phyloP scores from a whole-genome alignment of 2,797 vertebrate genomes.

The Philypnodon macrostomus region DNA sequence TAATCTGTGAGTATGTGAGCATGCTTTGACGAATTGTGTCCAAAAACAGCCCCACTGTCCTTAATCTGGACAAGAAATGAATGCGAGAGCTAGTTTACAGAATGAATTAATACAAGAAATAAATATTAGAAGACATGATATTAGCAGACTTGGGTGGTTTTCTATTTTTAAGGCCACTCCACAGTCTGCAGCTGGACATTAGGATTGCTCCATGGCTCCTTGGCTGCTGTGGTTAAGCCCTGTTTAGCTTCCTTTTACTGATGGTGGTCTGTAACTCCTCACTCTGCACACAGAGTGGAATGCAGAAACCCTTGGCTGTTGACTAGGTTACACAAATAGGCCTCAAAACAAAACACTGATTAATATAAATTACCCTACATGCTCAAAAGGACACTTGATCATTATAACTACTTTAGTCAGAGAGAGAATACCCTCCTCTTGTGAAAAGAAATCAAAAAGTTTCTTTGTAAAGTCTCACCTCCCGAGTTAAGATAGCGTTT shows the following conservation, averaged over 20 bases:
- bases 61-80: constrained; percentile 62
- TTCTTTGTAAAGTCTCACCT: constrained; percentile 75
- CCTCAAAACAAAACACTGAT: not conserved
- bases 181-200: constrained; percentile 28
- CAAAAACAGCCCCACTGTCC: constrained; percentile 46
- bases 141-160: constrained; percentile 16
- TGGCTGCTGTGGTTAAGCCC: constrained; percentile 8
- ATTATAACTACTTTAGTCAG: no score
- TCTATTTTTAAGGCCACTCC: constrained; percentile 44
- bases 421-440: no score
- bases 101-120: constrained; percentile 24
- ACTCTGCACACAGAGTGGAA: constrained; percentile 27
- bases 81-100: constrained; percentile 36
- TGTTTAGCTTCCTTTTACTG: constrained; percentile 1
- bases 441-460: no score
- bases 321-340: constrained; percentile 8
- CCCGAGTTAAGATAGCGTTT: constrained; percentile 96
- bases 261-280: constrained; percentile 37
- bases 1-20: constrained; percentile 19
- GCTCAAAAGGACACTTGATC: not conserved
- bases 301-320: constrained; percentile 14
- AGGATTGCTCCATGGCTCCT: constrained; percentile 14
- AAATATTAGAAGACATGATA: constrained; percentile 7
- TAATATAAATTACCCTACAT: no score
- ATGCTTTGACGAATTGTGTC: constrained; percentile 27